Percentiles rank a stretch among this genome's conserved stretches.
phyloP scores from a whole-genome alignment of 2,113 vertebrate species.

The Zapornia atra region DNA sequence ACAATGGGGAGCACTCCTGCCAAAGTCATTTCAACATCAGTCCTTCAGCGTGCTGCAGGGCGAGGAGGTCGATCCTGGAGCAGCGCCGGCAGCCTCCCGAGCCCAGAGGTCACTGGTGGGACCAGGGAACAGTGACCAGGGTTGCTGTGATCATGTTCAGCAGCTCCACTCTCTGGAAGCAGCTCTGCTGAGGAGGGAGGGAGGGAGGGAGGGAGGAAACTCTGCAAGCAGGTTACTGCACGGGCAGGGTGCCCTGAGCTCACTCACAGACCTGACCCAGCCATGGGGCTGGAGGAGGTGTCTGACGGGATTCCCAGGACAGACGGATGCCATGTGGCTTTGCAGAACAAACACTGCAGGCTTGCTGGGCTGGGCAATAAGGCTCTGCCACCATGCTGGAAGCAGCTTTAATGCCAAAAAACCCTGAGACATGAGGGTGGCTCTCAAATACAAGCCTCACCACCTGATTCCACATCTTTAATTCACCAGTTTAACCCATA shows the following conservation, averaged over 20 bases:
- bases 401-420: neutral
- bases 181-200: neutral
- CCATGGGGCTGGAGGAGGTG: neutral
- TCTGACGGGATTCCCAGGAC: neutral
- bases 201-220: neutral
- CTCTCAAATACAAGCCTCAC: neutral
- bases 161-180: neutral
- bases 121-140: neutral
- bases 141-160: neutral
- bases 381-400: neutral
- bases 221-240: neutral
- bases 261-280: rapidly evolving
- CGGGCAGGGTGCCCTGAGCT: neutral
- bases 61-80: neutral
- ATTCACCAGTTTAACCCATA: neutral
- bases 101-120: neutral
- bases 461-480: neutral
- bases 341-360: neutral
- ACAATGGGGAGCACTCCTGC: constrained; percentile 34
- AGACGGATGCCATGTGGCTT: rapidly evolving
- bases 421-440: neutral
- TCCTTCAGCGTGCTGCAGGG: neutral
- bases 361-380: neutral
- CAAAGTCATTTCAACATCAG: constrained; percentile 34
- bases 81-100: neutral